Evolutionary conservation across 2,113 vertebrate species (phyloP).

Genomic region (Callipepla californica): DNA sequence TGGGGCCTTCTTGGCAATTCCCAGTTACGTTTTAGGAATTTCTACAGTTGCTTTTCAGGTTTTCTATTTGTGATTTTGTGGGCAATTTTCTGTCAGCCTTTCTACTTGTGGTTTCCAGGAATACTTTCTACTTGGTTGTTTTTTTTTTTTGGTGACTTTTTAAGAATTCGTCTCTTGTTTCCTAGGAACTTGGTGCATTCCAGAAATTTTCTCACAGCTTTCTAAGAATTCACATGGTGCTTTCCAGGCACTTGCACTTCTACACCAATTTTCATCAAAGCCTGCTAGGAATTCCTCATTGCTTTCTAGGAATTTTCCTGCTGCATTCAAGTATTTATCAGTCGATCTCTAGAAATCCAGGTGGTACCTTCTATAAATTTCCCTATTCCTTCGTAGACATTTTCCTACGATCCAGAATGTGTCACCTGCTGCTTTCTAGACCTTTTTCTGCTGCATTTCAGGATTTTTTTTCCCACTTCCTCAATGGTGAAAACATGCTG

Average conservation of each 20-base stretch:
- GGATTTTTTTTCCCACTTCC: not conserved
- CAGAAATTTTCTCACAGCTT: rapidly evolving
- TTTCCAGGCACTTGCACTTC: not conserved
- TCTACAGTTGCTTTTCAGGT: not conserved
- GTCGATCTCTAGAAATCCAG: not conserved
- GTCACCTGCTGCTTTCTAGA: not conserved
- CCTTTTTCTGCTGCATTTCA: not conserved
- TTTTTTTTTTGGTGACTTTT: not conserved
- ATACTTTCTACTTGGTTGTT: rapidly evolving
- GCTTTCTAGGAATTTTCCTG: not conserved
- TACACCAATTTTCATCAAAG: not conserved
- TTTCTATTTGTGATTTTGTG: not conserved
- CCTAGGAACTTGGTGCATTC: not conserved
- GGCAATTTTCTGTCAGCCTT: not conserved
- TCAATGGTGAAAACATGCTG: not conserved
- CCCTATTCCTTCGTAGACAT: not conserved
- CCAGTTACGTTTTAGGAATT: not conserved
- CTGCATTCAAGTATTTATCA: not conserved
- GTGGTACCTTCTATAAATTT: not conserved
- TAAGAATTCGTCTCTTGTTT: not conserved
- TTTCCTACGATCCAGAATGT: not conserved
- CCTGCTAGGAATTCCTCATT: not conserved
- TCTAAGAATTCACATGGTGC: not conserved
- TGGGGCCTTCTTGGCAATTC: not conserved
- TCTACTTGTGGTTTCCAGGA: not conserved